These are phyloP conservation scores for Brachionus paranguensis DNA, from an alignment of 1,140 invertebrate species.

Conservation along the genomic window DNA sequence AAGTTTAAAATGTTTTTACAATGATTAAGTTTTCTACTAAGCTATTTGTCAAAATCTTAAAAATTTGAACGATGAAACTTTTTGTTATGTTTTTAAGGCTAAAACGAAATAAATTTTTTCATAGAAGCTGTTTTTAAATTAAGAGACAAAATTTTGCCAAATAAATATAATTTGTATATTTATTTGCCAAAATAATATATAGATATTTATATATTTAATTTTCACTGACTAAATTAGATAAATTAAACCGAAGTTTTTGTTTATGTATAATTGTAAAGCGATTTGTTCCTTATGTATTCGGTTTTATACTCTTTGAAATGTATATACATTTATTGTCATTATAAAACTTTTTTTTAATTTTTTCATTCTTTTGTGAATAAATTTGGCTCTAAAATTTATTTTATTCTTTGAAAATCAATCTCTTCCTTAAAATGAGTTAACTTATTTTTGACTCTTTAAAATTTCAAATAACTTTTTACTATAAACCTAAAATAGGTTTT, in stretches of 20 bases:
- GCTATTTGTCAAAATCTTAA: neutral
- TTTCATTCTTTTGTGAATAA: neutral
- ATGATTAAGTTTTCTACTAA: neutral
- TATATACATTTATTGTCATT: neutral
- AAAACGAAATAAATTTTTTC: neutral
- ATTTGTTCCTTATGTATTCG: neutral
- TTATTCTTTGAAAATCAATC: neutral
- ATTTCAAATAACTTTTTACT: too few relatives aligned
- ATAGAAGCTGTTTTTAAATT: neutral
- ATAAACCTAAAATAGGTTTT: too few relatives aligned
- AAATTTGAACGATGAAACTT: neutral
- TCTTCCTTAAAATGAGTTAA: neutral
- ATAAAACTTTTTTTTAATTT: neutral
- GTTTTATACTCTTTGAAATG: neutral
- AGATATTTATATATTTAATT: neutral
- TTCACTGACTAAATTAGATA: neutral
- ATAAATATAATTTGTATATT: too few relatives aligned
- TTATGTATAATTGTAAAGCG: constrained; percentile 2
- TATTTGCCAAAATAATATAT: too few relatives aligned
- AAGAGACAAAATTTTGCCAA: neutral
- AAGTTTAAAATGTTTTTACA: neutral
- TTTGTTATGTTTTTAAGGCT: neutral
- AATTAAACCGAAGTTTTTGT: neutral
- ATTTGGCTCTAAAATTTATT: neutral
- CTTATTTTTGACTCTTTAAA: neutral